Base-by-base conservation (phyloP, 1,140 invertebrate species). In the Cardiocondyla obscurior region DNA sequence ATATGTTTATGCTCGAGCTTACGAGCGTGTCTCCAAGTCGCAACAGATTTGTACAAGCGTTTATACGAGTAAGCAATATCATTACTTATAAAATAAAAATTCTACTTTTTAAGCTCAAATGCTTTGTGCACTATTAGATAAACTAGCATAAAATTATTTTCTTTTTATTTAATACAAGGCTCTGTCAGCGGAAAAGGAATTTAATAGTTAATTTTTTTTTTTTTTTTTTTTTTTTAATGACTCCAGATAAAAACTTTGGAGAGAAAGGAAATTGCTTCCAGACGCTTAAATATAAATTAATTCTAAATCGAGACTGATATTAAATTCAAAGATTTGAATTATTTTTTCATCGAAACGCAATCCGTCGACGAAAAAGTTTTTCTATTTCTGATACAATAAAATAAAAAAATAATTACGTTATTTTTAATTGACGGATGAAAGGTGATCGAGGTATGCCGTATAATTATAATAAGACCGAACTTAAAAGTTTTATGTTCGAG, bases 31-130 rank as follows among this genome's bases (percentile, higher is more conserved):
- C 22, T 25, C 7, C 60, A 22, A 42, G 74, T 55, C 46, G 74
- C 46, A 16, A 12, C 44, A n/a, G 8, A 28, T 58, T 64, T 30
- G n/a, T 33, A 49, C 42, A 14, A 49, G 19, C 58, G 67, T 39
- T 67, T 53, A 60, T 77, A 77, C 33, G 60, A 28, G 30, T 77
- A 55, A 77, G 74, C 44, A 42, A 51, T 67, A 67, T 77, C 60
- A 14, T 77, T 30, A 77, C 46, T 67, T 77, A 77, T 67, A 46
- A 77, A 60, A 67, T 53, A 46, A 77, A 49, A 77, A 77, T 67
- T 67, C 39, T 22, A 39, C 16, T 6, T 5, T 49, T 22, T 39
- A 30, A 51, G 36, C 44, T 76, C 51, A 22, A 64, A 67, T 22
- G n/a, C n/a, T 69, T 49, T 19, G 19, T 22, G 19, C 44, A 25